Base-by-base conservation (phyloP, 1,140 invertebrate genomes). In the Sitobion miscanthi region DNA sequence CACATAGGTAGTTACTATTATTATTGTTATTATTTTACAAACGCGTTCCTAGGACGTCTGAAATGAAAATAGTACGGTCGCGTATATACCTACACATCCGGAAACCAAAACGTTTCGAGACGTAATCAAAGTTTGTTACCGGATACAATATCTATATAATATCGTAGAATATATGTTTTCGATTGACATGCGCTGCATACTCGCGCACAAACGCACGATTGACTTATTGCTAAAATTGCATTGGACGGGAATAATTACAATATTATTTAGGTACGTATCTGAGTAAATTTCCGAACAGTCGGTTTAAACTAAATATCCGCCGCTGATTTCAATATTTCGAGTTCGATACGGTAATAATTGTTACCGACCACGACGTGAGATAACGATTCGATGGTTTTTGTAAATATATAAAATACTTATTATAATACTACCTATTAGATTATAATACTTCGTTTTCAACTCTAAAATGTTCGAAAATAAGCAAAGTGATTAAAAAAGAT, bases 31-130 rank as follows among this genome's bases (percentile, higher is more conserved):
- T n/a, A 77, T 77, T 77, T 77, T 77, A 35, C 62, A n/a, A 77
- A 77, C 62, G 62, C 14, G 62, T n/a, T n/a, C 62, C 5, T 49
- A 49, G 30, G 83, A 87, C 45, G 14, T 49, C 86, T n/a, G 25
- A 49, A 87, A 52, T n/a, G 87, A 89, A n/a, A 89, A 77, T 77
- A 77, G 62, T 20, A 89, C 87, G n/a, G 49, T 52, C 49, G 87
- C 30, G 30, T 77, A 77, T 35, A 54, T 35, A 54, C 30, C 1
- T n/a, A n/a, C n/a, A n/a, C n/a, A 38, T 54, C 49, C n/a, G 87
- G 87, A 52, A 89, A 89, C n/a, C 42, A 30, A 45, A 89, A 45
- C 49, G 49, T 8, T 89, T 89, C 87, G 87, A 35, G 87, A 35
- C 6, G 87, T 54, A 54, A 89, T 49, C 38, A 38, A 35, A 88